Percentiles rank a stretch among this genome's conserved stretches.
These are phyloP conservation scores for Caiman crocodilus DNA, from an alignment of 2,797 vertebrate genomes.

Conservation along the genomic window DNA sequence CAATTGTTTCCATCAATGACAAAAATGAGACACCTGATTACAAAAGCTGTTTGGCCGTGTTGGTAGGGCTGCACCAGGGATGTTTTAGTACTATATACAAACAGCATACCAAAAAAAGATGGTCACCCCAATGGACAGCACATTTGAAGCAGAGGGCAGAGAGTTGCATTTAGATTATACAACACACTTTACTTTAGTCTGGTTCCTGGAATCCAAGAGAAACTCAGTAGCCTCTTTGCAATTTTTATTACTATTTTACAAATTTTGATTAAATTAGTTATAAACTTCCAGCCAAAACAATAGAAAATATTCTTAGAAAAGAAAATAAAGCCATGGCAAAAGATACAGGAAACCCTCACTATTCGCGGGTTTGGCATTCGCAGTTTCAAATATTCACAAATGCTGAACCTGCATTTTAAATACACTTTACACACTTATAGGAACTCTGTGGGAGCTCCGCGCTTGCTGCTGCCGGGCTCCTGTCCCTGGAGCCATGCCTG, in stretches of 20 bases:
- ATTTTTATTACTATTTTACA: conserved; percentile 52
- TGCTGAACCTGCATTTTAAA: too few relatives aligned
- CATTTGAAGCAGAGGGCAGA: neutral
- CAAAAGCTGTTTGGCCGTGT: neutral
- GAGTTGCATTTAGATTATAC: neutral
- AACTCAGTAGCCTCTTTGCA: neutral
- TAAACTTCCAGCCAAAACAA: neutral
- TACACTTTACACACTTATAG: too few relatives aligned
- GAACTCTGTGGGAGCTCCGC: too few relatives aligned
- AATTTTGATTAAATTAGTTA: neutral
- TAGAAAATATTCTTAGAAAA: neutral
- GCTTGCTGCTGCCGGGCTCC: too few relatives aligned
- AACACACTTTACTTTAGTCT: rapidly evolving
- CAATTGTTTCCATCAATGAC: neutral
- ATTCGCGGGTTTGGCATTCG: too few relatives aligned
- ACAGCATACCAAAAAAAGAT: neutral
- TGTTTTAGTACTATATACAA: neutral
- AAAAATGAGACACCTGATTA: neutral
- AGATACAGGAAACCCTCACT: neutral
- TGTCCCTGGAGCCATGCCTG: too few relatives aligned
- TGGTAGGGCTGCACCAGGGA: neutral
- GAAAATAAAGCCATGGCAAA: neutral
- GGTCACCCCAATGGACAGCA: neutral
- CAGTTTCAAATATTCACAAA: too few relatives aligned
- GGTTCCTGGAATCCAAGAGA: rapidly evolving